These are phyloP conservation scores for Eudemis profundana DNA, from an alignment of 2,888 invertebrate genomes.

Conservation along the genomic window DNA sequence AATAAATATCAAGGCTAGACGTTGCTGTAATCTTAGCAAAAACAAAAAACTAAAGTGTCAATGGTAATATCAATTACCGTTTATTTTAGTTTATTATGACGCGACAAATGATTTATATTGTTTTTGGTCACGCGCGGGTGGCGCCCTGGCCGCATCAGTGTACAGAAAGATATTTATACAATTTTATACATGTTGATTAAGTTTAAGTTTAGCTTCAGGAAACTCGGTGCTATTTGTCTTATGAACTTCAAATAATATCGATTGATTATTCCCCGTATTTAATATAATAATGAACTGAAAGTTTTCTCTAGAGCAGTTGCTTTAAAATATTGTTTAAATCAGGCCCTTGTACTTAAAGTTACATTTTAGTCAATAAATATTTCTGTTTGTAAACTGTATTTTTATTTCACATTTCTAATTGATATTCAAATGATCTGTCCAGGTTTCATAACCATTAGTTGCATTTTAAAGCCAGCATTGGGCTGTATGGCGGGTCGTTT, in stretches of 20 bases:
- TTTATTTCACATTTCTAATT: conserved; percentile 20
- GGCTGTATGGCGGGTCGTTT: conserved; percentile 90
- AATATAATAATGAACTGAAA: conserved; percentile 16
- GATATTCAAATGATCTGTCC: conserved; percentile 54
- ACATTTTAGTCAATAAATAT: conserved; percentile 73
- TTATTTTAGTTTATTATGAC: background rate
- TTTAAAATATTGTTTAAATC: conserved; percentile 46
- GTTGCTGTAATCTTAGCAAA: no score
- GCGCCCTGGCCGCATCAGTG: conserved; percentile 24
- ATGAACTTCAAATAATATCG: conserved; percentile 31
- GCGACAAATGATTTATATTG: conserved; percentile 23
- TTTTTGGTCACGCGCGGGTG: conserved; percentile 12
- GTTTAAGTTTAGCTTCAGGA: conserved; percentile 57
- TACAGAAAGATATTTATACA: conserved; percentile 61
- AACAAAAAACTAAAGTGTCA: no score
- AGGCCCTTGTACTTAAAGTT: conserved; percentile 73
- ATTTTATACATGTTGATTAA: conserved; percentile 60
- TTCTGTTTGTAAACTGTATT: conserved; percentile 51
- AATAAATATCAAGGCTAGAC: background rate
- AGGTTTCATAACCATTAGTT: conserved; percentile 79
- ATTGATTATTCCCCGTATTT: conserved; percentile 20
- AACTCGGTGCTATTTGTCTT: conserved; percentile 45
- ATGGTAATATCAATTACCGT: no score
- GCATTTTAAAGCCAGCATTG: conserved; percentile 91
- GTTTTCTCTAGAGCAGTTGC: conserved; percentile 31